These are phyloP conservation scores for Hippocampus mohnikei DNA, from an alignment of 2,113 vertebrate species.

Conservation along the genomic window DNA sequence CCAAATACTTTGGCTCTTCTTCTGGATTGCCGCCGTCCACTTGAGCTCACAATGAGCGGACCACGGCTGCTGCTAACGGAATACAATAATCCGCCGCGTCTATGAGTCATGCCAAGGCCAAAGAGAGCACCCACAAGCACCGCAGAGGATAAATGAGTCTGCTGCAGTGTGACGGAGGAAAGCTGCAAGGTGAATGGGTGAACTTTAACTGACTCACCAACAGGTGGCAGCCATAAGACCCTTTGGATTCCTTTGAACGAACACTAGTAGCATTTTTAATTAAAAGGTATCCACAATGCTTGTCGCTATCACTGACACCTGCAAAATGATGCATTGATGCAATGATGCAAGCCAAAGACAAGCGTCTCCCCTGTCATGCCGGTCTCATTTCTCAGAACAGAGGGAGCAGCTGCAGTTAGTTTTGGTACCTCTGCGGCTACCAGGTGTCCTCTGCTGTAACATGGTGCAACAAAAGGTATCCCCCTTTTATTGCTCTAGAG, in stretches of 20 bases:
- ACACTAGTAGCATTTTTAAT: background rate
- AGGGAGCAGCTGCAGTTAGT: slow-evolving; percentile 33
- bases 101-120: slow-evolving; percentile 55
- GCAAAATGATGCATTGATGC: slow-evolving; percentile 24
- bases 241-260: background rate
- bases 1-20: background rate
- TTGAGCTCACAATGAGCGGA: background rate
- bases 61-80: slow-evolving; percentile 8
- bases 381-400: slow-evolving; percentile 54
- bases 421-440: background rate
- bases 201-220: slow-evolving; percentile 43
- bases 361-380: slow-evolving; percentile 38
- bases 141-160: slow-evolving; percentile 36
- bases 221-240: slow-evolving; percentile 55
- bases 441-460: background rate
- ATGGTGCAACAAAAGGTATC: background rate
- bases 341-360: slow-evolving; percentile 4
- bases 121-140: slow-evolving; percentile 27
- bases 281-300: background rate
- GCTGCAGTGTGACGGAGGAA: slow-evolving; percentile 43
- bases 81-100: slow-evolving; percentile 10
- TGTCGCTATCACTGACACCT: background rate
- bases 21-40: background rate
- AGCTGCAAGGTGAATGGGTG: slow-evolving; percentile 52
- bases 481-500: slow-evolving; percentile 15